Conservation (phyloP, 2,797 vertebrate species). For the Loriculus beryllinus region DNA sequence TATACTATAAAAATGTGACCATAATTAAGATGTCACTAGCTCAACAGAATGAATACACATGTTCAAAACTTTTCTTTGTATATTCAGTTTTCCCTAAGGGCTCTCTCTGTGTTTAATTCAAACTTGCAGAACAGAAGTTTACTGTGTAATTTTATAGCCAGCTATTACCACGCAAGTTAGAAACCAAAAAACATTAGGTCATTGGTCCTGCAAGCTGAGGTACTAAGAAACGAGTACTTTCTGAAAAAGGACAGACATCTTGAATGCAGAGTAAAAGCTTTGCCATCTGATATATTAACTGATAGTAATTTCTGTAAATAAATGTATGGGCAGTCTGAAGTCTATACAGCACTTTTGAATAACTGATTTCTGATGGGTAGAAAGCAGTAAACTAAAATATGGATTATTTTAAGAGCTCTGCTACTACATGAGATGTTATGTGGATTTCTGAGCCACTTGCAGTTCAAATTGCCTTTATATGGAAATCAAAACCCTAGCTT, state of each 20-base stretch:
- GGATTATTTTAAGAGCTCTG: not conserved
- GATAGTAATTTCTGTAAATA: not conserved
- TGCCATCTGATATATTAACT: not conserved
- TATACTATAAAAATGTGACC: not conserved
- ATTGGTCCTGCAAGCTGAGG: not conserved
- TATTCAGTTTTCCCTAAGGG: not conserved
- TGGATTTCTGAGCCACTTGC: not conserved
- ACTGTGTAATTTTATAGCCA: not conserved
- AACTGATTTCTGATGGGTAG: not conserved
- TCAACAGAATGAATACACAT: not conserved
- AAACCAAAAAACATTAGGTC: not conserved
- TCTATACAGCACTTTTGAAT: not conserved
- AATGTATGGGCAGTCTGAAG: not conserved
- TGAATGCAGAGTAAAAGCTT: not conserved
- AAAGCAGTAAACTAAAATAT: not conserved
- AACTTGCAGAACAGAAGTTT: not conserved
- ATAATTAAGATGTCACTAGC: slow-evolving; percentile 1
- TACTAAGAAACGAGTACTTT: not conserved
- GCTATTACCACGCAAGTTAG: not conserved
- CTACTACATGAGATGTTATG: not conserved
- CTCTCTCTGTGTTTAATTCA: not conserved
- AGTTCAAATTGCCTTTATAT: not conserved
- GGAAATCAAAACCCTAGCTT: not conserved
- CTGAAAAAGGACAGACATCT: not conserved
- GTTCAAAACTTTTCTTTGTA: not conserved